phyloP scores from a whole-genome alignment of 2,888 invertebrate genomes.

The Patella ulyssiponensis region DNA sequence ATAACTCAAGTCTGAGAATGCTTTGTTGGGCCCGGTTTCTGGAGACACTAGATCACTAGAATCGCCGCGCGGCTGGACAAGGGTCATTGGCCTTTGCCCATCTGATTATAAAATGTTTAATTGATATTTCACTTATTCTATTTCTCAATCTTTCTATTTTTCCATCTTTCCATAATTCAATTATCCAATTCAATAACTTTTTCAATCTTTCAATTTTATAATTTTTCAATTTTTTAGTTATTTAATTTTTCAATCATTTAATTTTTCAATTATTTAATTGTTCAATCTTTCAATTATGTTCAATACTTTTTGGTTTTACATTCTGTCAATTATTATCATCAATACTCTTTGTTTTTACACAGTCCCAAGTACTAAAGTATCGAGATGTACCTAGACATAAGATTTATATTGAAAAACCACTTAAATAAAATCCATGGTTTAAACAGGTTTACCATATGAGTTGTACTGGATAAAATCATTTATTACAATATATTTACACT shows the following conservation, averaged over 20 bases:
- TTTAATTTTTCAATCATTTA: neutral
- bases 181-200: neutral
- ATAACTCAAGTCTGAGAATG: too few relatives aligned
- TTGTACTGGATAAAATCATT: too few relatives aligned
- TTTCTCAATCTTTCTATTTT: conserved; percentile 8
- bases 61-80: too few relatives aligned
- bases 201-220: neutral
- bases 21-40: too few relatives aligned
- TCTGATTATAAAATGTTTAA: neutral
- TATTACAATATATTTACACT: too few relatives aligned
- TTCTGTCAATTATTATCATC: neutral
- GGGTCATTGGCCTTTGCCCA: neutral
- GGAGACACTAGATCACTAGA: too few relatives aligned
- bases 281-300: neutral
- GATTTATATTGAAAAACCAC: too few relatives aligned
- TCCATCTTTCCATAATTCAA: neutral
- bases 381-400: too few relatives aligned
- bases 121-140: neutral
- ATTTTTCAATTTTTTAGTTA: neutral
- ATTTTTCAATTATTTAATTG: neutral
- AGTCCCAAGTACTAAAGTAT: neutral
- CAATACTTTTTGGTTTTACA: neutral
- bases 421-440: too few relatives aligned
- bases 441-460: too few relatives aligned
- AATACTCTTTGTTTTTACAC: neutral